These are phyloP conservation scores for Eupithecia exiguata DNA, from an alignment of 2,888 invertebrate species.

Conservation along the genomic window DNA sequence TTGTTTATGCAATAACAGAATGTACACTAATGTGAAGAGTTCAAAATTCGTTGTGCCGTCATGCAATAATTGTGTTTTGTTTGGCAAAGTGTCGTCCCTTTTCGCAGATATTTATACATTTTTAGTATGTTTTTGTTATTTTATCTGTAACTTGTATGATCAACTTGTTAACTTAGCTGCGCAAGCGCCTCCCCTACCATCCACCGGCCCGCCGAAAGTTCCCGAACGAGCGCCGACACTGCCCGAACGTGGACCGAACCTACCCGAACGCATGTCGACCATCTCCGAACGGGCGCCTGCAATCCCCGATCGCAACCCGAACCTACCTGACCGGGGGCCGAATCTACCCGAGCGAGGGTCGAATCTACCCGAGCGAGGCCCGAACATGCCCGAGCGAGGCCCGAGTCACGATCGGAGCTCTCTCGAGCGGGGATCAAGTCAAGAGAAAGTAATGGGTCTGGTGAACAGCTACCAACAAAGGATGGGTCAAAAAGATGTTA, in stretches of 20 bases:
- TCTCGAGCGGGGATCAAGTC: constrained; percentile 18
- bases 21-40: neutral
- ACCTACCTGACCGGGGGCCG: constrained; percentile 57
- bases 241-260: constrained; percentile 60
- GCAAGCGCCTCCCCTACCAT: constrained; percentile 68
- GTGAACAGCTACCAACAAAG: constrained; percentile 77
- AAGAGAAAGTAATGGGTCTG: constrained; percentile 69
- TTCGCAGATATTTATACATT: neutral
- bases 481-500: constrained; percentile 61
- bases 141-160: neutral
- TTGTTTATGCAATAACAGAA: neutral
- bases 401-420: constrained; percentile 40
- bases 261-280: constrained; percentile 45
- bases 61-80: neutral
- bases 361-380: constrained; percentile 44
- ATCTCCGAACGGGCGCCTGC: constrained; percentile 49
- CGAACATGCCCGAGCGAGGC: constrained; percentile 17
- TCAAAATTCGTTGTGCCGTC: neutral
- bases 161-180: constrained; percentile 32
- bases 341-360: constrained; percentile 45
- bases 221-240: constrained; percentile 57
- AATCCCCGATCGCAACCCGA: constrained; percentile 59
- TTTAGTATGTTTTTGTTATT: neutral
- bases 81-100: neutral
- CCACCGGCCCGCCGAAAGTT: constrained; percentile 62